Conservation (phyloP, 1,140 invertebrate genomes). For the Cotesia chilonis region DNA sequence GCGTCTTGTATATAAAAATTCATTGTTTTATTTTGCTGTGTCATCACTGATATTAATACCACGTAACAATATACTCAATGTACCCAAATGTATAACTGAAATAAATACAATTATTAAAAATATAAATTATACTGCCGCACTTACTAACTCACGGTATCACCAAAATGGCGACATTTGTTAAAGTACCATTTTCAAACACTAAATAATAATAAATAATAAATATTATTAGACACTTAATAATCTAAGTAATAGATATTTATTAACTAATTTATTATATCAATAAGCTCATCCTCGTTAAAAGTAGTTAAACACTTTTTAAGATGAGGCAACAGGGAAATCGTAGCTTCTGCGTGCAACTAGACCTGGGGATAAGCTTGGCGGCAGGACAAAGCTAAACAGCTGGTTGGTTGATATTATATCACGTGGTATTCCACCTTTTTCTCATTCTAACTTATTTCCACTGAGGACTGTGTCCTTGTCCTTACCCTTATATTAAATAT, state of each 20-base stretch:
- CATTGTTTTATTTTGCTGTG: conserved; percentile 70
- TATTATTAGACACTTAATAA: conserved; percentile 13
- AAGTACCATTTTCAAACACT: conserved; percentile 61
- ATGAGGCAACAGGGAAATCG: conserved; percentile 53
- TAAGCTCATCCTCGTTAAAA: conserved; percentile 27
- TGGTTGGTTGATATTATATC: conserved; percentile 65
- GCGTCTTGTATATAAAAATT: conserved; percentile 74
- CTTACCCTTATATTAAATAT: too few relatives aligned
- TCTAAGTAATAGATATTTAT: conserved; percentile 34
- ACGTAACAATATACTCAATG: conserved; percentile 42
- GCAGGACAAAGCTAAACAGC: conserved; percentile 69
- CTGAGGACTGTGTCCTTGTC: not conserved
- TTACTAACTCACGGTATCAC: conserved; percentile 57
- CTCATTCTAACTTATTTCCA: conserved; percentile 15
- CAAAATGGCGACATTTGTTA: conserved; percentile 69
- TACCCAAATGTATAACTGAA: conserved; percentile 46
- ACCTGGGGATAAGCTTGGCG: conserved; percentile 68
- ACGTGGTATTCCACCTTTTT: conserved; percentile 56
- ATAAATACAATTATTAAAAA: conserved; percentile 53
- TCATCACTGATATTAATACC: conserved; percentile 63
- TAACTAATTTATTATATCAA: conserved; percentile 42
- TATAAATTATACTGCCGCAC: conserved; percentile 56
- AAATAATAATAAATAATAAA: conserved; percentile 34
- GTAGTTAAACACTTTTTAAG: conserved; percentile 40
- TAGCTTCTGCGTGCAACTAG: conserved; percentile 66